Conservation (phyloP, 2,797 vertebrate genomes). For the Vultur gryphus region DNA sequence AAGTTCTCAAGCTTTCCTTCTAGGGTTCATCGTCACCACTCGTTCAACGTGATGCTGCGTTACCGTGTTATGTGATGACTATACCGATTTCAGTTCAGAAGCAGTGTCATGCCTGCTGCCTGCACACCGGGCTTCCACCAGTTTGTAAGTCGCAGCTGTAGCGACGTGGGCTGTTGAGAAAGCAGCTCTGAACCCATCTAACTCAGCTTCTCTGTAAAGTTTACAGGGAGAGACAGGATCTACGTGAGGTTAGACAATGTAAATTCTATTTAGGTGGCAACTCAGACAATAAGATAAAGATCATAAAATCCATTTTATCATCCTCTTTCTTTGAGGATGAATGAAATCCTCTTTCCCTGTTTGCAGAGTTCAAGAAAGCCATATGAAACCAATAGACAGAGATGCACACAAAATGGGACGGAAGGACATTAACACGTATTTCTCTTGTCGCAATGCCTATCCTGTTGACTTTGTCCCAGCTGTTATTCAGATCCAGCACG, state of each 20-base stretch:
- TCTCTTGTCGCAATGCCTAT: neutral
- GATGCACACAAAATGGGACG: rapidly evolving
- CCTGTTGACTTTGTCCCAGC: neutral
- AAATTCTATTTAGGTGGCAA: neutral
- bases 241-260: rapidly evolving
- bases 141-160: rapidly evolving
- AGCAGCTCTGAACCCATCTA: neutral
- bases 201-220: neutral
- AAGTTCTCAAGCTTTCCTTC: too few species aligned
- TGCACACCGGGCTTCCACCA: too few species aligned
- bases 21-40: rapidly evolving
- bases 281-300: neutral
- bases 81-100: neutral
- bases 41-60: rapidly evolving
- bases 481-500: rapidly evolving
- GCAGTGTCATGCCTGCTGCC: rapidly evolving
- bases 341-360: neutral
- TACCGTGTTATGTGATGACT: rapidly evolving
- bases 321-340: neutral
- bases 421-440: rapidly evolving
- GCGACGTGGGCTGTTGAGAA: rapidly evolving
- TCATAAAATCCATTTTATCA: neutral
- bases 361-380: neutral
- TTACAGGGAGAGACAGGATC: neutral
- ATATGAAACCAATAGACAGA: neutral